phyloP scores from a whole-genome alignment of 2,113 vertebrate species.

The Zapus hudsonius region DNA sequence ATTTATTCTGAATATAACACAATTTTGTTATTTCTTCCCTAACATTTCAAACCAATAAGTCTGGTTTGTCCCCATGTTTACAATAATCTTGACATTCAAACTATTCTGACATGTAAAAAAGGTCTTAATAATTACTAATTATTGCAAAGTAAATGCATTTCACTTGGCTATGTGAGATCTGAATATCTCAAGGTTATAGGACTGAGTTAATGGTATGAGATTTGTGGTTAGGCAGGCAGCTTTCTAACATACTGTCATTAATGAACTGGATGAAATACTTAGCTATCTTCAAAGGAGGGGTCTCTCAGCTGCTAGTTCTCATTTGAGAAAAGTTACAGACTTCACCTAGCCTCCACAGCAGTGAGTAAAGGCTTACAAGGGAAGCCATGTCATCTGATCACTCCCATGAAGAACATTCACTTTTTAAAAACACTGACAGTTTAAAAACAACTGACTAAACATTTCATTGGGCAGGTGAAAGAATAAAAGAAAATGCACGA shows the following conservation, averaged over 20 bases:
- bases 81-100: constrained; percentile 47
- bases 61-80: constrained; percentile 12
- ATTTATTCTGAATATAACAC: neutral
- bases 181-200: constrained; percentile 84
- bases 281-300: constrained; percentile 52
- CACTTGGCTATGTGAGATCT: constrained; percentile 72
- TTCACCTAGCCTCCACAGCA: constrained; percentile 75
- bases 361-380: constrained; percentile 70
- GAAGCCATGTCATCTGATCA: constrained; percentile 68
- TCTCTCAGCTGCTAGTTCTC: constrained; percentile 75
- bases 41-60: neutral
- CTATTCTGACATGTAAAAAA: constrained; percentile 65
- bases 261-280: constrained; percentile 81
- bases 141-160: constrained; percentile 62
- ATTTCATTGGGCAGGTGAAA: constrained; percentile 69
- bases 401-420: constrained; percentile 70
- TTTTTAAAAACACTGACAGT: constrained; percentile 76
- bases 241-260: constrained; percentile 82
- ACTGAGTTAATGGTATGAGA: constrained; percentile 82
- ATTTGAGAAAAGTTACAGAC: constrained; percentile 81
- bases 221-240: constrained; percentile 77
- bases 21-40: neutral
- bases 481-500: constrained; percentile 75
- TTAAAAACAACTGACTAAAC: constrained; percentile 73
- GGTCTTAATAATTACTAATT: constrained; percentile 49